These are phyloP conservation scores for Megatriorchis doriae DNA, from an alignment of 2,113 vertebrate genomes.

Conservation along the genomic window DNA sequence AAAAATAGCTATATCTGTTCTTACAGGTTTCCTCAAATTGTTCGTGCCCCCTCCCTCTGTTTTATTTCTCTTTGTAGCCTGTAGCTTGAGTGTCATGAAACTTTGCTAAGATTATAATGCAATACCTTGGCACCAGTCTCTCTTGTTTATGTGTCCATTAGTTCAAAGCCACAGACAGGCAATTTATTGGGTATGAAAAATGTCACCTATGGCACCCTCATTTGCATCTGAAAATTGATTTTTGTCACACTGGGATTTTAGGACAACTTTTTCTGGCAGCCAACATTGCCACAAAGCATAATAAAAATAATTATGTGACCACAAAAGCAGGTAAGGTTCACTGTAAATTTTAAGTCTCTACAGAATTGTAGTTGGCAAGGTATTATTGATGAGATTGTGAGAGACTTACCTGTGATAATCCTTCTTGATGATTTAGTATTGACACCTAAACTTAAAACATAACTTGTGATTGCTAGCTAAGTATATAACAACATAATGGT, in stretches of 20 bases:
- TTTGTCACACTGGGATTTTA: slow-evolving; percentile 74
- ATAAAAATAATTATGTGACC: slow-evolving; percentile 73
- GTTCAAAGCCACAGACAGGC: slow-evolving; percentile 74
- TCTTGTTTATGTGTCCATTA: slow-evolving; percentile 72
- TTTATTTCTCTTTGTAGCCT: background rate
- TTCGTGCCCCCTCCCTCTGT: background rate
- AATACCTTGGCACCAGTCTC: slow-evolving; percentile 53
- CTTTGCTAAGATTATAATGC: slow-evolving; percentile 38
- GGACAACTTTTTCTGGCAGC: slow-evolving; percentile 65
- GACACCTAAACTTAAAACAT: slow-evolving; percentile 53
- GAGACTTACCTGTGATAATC: slow-evolving; percentile 45
- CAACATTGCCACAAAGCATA: slow-evolving; percentile 37
- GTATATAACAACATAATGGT: background rate
- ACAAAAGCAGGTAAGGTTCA: slow-evolving; percentile 44
- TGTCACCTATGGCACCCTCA: slow-evolving; percentile 63
- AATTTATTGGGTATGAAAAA: slow-evolving; percentile 73
- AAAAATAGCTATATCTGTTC: background rate
- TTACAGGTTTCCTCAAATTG: background rate
- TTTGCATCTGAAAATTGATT: slow-evolving; percentile 80
- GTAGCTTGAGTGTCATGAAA: slow-evolving; percentile 5
- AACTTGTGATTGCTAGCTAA: slow-evolving; percentile 1
- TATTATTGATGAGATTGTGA: slow-evolving; percentile 57
- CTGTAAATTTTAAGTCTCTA: slow-evolving; percentile 50
- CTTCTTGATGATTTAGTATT: slow-evolving; percentile 68
- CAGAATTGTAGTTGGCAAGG: slow-evolving; percentile 23